Conservation (phyloP, 2,113 vertebrate species). For the Pimephales promelas region DNA sequence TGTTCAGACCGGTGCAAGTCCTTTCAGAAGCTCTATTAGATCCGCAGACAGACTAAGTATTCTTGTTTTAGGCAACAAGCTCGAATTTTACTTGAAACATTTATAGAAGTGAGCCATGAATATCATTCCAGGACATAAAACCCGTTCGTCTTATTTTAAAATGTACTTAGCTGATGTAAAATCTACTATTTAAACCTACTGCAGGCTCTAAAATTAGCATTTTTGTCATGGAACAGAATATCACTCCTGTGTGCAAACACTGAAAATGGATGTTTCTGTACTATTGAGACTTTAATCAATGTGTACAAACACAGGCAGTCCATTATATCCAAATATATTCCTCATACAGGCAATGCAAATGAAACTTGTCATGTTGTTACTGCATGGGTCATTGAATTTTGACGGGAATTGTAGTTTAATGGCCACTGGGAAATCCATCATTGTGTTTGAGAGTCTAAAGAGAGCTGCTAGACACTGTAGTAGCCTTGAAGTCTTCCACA, state of each 20-base stretch:
- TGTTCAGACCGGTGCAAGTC: too few species aligned
- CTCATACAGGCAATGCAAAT: not conserved
- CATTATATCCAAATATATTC: not conserved
- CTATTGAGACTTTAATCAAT: not conserved
- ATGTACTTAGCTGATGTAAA: not conserved
- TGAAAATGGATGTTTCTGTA: not conserved
- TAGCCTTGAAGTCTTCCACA: not conserved
- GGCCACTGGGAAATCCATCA: not conserved
- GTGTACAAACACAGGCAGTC: not conserved
- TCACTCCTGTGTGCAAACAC: not conserved
- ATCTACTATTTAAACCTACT: not conserved
- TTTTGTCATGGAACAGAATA: not conserved
- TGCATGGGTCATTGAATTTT: conserved; percentile 11
- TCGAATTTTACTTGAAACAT: not conserved
- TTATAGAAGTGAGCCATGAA: not conserved
- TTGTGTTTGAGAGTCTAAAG: not conserved
- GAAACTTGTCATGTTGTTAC: conserved; percentile 10
- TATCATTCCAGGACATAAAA: not conserved
- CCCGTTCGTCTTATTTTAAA: not conserved
- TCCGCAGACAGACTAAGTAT: not conserved
- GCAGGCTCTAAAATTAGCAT: not conserved
- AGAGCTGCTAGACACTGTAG: not conserved
- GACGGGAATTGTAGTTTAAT: conserved; percentile 7
- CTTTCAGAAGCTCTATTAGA: conserved; percentile 1
- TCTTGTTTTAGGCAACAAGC: not conserved